phyloP scores from a whole-genome alignment of 2,888 invertebrate genomes.

The Molanna angustata region DNA sequence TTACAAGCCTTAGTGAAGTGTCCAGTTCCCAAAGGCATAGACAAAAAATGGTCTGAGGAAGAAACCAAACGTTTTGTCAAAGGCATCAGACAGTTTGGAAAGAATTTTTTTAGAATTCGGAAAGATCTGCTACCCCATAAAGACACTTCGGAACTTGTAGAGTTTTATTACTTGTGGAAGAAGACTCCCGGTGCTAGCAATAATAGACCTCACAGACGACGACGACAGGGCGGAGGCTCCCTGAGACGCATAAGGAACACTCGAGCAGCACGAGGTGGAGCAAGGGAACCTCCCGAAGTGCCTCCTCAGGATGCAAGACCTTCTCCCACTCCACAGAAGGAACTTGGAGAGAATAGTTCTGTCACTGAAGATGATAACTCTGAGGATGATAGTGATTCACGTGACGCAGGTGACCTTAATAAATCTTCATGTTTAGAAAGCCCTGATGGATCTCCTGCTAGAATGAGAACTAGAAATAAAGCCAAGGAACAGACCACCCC shows the following conservation, averaged over 20 bases:
- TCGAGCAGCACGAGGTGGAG: constrained; percentile 79
- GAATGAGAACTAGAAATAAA: constrained; percentile 86
- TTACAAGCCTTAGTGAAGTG: constrained; percentile 95
- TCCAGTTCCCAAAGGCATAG: constrained; percentile 94
- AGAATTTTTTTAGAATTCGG: constrained; percentile 97
- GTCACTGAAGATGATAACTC: constrained; percentile 89
- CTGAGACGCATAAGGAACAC: constrained; percentile 85
- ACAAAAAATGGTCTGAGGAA: constrained; percentile 98
- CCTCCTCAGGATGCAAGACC: constrained; percentile 58
- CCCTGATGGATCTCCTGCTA: constrained; percentile 80
- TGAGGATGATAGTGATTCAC: constrained; percentile 92
- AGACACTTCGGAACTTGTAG: constrained; percentile 95
- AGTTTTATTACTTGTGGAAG: constrained; percentile 99
- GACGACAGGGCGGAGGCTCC: constrained; percentile 84
- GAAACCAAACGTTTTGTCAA: constrained; percentile 98
- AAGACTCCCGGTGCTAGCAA: constrained; percentile 97
- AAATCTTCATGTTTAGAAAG: constrained; percentile 81
- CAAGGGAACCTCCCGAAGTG: constrained; percentile 67
- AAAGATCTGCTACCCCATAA: constrained; percentile 96
- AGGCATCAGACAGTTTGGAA: constrained; percentile 96
- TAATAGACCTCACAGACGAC: constrained; percentile 89
- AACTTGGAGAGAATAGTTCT: constrained; percentile 70
- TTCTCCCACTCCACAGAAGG: constrained; percentile 63
- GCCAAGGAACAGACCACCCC: constrained; percentile 70
- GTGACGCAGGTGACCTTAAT: constrained; percentile 76